These are phyloP conservation scores for Salpingus planirostris DNA, from an alignment of 2,888 invertebrate species.

Conservation along the genomic window DNA sequence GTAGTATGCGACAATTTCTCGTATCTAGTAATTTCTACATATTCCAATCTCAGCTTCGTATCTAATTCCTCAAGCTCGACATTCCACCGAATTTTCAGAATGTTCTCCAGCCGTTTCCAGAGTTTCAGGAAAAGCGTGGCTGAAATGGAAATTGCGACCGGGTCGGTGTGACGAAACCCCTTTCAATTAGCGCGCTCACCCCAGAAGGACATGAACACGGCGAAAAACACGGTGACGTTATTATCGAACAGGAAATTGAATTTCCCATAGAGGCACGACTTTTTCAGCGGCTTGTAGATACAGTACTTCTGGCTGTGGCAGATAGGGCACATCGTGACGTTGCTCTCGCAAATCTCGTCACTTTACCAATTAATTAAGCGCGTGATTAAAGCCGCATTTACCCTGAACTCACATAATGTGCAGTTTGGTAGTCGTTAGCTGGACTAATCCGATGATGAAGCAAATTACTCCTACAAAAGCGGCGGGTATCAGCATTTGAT, in stretches of 20 bases:
- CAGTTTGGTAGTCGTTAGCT: neutral
- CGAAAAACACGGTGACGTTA: slow-evolving; percentile 25
- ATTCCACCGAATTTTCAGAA: slow-evolving; percentile 28
- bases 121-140: slow-evolving; percentile 28
- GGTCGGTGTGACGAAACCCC: too few species aligned
- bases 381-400: neutral
- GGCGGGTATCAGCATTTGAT: too few species aligned
- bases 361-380: slow-evolving; percentile 12
- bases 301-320: too few species aligned
- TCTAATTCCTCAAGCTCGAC: slow-evolving; percentile 16
- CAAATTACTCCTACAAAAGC: slow-evolving; percentile 41
- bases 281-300: too few species aligned
- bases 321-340: slow-evolving; percentile 45
- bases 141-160: slow-evolving; percentile 19
- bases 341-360: slow-evolving; percentile 26
- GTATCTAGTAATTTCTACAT: too few species aligned
- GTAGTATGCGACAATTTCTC: too few species aligned
- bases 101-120: slow-evolving; percentile 29
- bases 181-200: too few species aligned
- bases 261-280: too few species aligned
- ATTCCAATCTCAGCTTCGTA: slow-evolving; percentile 16
- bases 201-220: slow-evolving; percentile 34
- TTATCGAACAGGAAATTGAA: slow-evolving; percentile 38
- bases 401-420: neutral
- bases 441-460: slow-evolving; percentile 23